Evolutionary conservation across 2,888 invertebrate genomes (phyloP).

Genomic region (Chaetogeoica ovagalla): DNA sequence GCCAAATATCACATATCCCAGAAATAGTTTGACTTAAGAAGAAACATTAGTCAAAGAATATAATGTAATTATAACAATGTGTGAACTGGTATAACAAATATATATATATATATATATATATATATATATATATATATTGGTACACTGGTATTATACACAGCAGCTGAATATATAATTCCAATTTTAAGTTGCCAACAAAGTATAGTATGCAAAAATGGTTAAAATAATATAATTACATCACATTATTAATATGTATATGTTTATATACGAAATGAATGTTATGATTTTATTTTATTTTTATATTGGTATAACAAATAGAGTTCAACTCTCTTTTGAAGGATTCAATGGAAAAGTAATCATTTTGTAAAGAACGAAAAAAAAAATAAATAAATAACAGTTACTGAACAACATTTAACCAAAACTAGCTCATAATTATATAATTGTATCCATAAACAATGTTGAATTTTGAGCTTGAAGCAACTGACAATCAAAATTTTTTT

Average conservation of each 20-base stretch:
- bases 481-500: constrained; percentile 43
- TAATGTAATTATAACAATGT: constrained; percentile 30
- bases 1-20: constrained; percentile 28
- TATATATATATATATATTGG: not conserved
- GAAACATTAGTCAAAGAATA: constrained; percentile 19
- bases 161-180: constrained; percentile 10
- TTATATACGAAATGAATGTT: constrained; percentile 20
- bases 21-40: not conserved
- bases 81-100: constrained; percentile 3
- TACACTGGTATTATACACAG: not conserved
- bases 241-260: constrained; percentile 20
- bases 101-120: not conserved
- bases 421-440: constrained; percentile 37
- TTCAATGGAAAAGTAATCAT: constrained; percentile 41
- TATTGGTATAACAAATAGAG: constrained; percentile 47
- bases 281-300: constrained; percentile 18
- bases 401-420: constrained; percentile 51
- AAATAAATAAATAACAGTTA: constrained; percentile 53
- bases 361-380: constrained; percentile 50
- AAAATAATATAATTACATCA: constrained; percentile 36
- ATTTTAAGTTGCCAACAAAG: constrained; percentile 16
- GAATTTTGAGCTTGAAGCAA: constrained; percentile 41
- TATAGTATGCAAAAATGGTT: constrained; percentile 30
- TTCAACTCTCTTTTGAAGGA: constrained; percentile 24
- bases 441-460: constrained; percentile 15